These are phyloP conservation scores for Cephalopholis sonnerati DNA, from an alignment of 2,113 vertebrate genomes.

Conservation along the genomic window DNA sequence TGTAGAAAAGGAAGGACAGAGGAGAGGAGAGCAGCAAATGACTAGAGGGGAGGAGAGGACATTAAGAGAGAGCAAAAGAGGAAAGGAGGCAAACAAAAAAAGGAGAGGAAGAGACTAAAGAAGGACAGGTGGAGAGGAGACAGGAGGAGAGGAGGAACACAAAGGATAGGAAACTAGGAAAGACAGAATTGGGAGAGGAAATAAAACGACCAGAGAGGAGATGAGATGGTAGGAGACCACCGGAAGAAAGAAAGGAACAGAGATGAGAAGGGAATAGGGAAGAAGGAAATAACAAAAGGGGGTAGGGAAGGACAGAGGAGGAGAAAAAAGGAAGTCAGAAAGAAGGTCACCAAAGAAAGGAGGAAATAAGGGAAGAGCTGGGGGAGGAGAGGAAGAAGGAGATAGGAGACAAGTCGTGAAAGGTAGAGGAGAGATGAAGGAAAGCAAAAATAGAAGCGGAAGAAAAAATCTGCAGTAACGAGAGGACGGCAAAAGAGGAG, in stretches of 20 bases:
- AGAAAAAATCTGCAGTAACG: too few relatives aligned
- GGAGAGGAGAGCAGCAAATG: neutral
- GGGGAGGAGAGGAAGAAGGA: neutral
- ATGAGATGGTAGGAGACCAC: neutral
- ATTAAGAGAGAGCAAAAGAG: too few relatives aligned
- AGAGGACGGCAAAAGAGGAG: neutral
- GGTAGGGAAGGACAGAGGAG: constrained; percentile 1
- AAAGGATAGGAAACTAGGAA: neutral
- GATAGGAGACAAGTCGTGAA: neutral
- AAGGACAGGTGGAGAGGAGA: neutral
- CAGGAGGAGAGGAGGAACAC: neutral
- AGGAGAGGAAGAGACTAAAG: neutral
- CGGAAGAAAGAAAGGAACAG: neutral
- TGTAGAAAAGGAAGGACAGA: neutral
- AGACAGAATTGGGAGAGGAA: neutral
- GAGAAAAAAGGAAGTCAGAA: neutral
- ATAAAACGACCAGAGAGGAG: neutral
- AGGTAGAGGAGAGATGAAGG: neutral
- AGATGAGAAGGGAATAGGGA: neutral
- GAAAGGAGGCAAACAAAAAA: too few relatives aligned
- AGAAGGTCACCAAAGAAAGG: neutral
- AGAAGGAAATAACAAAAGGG: neutral
- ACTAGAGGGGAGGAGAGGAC: neutral
- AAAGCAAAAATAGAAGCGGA: neutral
- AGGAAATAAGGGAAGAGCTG: neutral